Evolutionary conservation across 2,113 vertebrate genomes (phyloP).

Genomic region (Telmatochromis sp.): DNA sequence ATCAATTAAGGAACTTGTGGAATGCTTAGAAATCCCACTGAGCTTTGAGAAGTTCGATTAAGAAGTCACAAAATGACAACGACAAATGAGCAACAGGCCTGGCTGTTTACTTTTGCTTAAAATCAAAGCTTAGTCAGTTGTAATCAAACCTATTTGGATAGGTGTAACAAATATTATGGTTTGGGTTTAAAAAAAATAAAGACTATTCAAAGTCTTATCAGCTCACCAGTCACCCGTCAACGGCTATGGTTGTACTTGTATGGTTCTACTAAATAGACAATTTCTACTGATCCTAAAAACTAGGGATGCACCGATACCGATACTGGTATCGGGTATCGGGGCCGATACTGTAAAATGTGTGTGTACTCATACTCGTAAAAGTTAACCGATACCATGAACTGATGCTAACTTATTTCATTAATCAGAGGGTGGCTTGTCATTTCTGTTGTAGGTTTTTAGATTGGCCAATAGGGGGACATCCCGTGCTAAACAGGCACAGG

Average conservation of each 20-base stretch:
- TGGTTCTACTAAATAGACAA: neutral
- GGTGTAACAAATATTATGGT: neutral
- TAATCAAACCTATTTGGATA: neutral
- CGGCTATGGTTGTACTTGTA: neutral
- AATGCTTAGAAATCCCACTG: neutral
- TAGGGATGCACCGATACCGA: too few relatives aligned
- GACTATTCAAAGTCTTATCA: neutral
- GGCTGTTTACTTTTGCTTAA: neutral
- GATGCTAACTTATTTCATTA: too few relatives aligned
- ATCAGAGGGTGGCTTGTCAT: too few relatives aligned
- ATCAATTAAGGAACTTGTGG: neutral
- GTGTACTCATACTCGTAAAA: too few relatives aligned
- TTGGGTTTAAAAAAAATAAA: neutral
- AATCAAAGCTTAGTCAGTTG: neutral
- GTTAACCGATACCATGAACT: too few relatives aligned
- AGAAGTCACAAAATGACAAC: neutral
- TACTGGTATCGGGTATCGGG: too few relatives aligned
- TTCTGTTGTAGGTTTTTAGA: too few relatives aligned
- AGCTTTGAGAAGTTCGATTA: neutral
- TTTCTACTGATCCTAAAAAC: neutral
- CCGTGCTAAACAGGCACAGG: rapidly evolving
- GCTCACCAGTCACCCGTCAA: neutral
- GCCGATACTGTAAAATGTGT: too few relatives aligned
- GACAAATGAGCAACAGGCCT: neutral
- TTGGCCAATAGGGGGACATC: too few relatives aligned